These are phyloP conservation scores for Salvelinus fontinalis DNA, from an alignment of 2,113 vertebrate genomes.

Conservation along the genomic window DNA sequence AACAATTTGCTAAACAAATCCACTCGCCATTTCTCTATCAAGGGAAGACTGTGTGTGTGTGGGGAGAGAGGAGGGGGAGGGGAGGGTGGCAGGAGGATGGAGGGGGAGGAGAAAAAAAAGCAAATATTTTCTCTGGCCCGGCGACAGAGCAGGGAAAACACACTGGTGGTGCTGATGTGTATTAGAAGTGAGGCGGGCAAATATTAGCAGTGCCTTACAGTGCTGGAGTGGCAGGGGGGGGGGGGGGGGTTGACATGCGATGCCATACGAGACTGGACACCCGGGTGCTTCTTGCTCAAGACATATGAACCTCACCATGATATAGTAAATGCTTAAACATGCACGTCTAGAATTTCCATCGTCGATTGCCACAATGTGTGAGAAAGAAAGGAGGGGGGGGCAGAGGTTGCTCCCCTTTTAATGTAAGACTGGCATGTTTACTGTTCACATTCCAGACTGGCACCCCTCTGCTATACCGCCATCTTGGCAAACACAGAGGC, in stretches of 20 bases:
- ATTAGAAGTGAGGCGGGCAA: conserved; percentile 73
- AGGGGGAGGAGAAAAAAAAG: conserved; percentile 40
- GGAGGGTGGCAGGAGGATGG: background rate
- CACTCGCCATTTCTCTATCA: conserved; percentile 65
- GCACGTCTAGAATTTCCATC: background rate
- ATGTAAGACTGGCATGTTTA: conserved; percentile 13
- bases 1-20: conserved; percentile 77
- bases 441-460: background rate
- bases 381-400: background rate
- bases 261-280: conserved; percentile 19
- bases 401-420: background rate
- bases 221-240: conserved; percentile 46
- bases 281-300: background rate
- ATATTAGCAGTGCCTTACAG: conserved; percentile 70
- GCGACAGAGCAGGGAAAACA: conserved; percentile 66
- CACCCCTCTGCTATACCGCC: conserved; percentile 10
- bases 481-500: background rate
- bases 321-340: background rate
- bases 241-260: conserved; percentile 38
- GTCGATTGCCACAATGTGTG: background rate
- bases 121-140: conserved; percentile 76
- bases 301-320: background rate
- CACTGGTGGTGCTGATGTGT: conserved; percentile 69
- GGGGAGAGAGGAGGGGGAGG: conserved; percentile 29
- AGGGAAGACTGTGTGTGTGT: conserved; percentile 28